Base-by-base conservation (phyloP, 2,113 vertebrate species). In the Pituophis catenifer region DNA sequence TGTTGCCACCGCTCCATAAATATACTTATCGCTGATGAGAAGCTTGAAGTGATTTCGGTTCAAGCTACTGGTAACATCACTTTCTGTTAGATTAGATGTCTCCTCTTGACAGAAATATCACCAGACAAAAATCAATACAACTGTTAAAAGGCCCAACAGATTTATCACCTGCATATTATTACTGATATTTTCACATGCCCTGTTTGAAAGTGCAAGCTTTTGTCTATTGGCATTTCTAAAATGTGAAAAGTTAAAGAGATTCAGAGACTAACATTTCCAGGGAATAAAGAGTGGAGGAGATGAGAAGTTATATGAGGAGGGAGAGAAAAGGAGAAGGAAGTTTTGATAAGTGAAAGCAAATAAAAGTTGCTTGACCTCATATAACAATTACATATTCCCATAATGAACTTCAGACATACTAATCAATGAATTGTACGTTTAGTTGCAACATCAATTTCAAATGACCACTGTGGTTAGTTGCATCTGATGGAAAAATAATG, bases 151-250 rank as follows among this genome's bases (percentile, higher is more conserved):
- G 89, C 85, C 96, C 88, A 90, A 91, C 91, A 95, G 92, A 97
- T 95, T 96, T 96, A 96, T 96, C 91, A 95, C 92, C 94, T 96
- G 89, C 86, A 91, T 94, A 95, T 94, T 96, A 93, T 88, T 96
- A 93, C 95, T 96, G 96, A 88, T 95, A 97, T 96, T 97, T 97
- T 89, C 93, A 95, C 88, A 88, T 81, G 88, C 52, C 55, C 95
- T 93, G 94, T 94, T 94, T 94, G 92, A 91, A 92, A 96, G 93
- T 89, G 94, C 95, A 96, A 95, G 95, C 94, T 65, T 96, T 97
- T 97, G 92, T 97, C 95, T 97, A 95, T n/a, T 96, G 94, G 94
- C 94, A 96, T 97, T 97, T 97, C 94, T 93, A 92, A 97, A 96
- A 96, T 95, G 93, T 48, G 59, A 97, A 90, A 93, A 94, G 90